Evolutionary conservation across 2,888 invertebrate genomes (phyloP).

Genomic region (Hirtodrosophila alboralis): DNA sequence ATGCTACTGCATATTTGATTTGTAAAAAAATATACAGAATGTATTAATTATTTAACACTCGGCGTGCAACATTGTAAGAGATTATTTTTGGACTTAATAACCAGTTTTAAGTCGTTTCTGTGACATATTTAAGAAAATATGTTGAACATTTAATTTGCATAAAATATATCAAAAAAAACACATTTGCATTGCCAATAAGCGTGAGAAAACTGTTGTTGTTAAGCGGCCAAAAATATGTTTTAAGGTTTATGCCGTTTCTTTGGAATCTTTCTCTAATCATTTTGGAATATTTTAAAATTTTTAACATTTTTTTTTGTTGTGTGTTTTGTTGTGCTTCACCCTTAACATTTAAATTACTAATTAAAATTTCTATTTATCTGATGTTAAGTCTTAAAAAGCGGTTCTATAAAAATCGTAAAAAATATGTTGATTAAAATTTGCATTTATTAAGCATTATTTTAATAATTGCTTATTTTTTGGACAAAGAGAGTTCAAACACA

Average conservation of each 20-base stretch:
- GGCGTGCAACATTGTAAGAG: constrained; percentile 42
- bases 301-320: neutral
- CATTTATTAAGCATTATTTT: too few relatives aligned
- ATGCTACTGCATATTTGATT: constrained; percentile 19
- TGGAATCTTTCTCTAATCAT: constrained; percentile 21
- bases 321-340: too few relatives aligned
- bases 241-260: constrained; percentile 20
- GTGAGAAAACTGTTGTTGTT: neutral
- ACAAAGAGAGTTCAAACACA: too few relatives aligned
- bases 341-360: too few relatives aligned
- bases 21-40: constrained; percentile 4
- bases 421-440: too few relatives aligned
- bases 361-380: too few relatives aligned
- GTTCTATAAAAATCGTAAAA: too few relatives aligned
- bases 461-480: too few relatives aligned
- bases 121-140: constrained; percentile 45
- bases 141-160: constrained; percentile 23
- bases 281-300: constrained; percentile 5
- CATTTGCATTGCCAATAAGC: constrained; percentile 52
- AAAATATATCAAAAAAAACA: constrained; percentile 18
- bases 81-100: constrained; percentile 30
- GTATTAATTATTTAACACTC: constrained; percentile 22
- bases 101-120: constrained; percentile 31
- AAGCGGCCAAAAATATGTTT: too few relatives aligned
- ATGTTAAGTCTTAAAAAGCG: too few relatives aligned